Base-by-base conservation (phyloP, 2,888 invertebrate species). In the Callinectes sapidus region DNA sequence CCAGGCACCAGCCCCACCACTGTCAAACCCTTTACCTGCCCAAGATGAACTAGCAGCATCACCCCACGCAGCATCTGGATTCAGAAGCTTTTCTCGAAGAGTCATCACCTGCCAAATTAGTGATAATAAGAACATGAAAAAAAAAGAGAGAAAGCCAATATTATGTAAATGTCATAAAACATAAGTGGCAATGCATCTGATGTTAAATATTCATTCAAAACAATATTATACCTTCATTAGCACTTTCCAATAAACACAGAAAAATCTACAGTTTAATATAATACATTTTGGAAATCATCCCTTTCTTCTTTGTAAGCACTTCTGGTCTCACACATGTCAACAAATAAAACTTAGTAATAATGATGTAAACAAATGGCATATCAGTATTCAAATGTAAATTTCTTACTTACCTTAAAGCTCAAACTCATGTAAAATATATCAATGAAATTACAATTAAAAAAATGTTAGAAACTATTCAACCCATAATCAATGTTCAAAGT, bases 11-110 rank as follows among this genome's bases (percentile, higher is more conserved):
- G 93, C 85, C 91, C 93, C 91, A 77, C 81, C 93, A 88, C 90
- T 92, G 77, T 71, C 93, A 87, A 94, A 66, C 91, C 92, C 92
- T 94, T 93, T 94, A 94, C 94, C 94, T 94, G 95, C 94, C 96
- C 96, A 0, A 96, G 95, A 0, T 88, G 94, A 87, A 96, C 96
- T 92, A 96, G 96, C 96, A 95, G 95, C 96, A 18, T 97, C 96
- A 23, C 97, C 97, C 97, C 97, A 97, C 1, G 97, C 96, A 16
- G 97, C 96, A 94, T 94, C 94, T 14, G 94, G 94, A 85, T 94
- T 94, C 71, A 94, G 90, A 16, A 94, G 92, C 93, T 94, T 94
- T 93, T 94, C 94, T 71, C 94, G 96, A 95, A 94, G 95, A 95
- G 90, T 95, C 95, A 94, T 94, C 94, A 95, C 95, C 94, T 95